A percentile compares a stretch with the other conserved stretches of the same genome.
phyloP scores from a whole-genome alignment of 2,113 vertebrate species.

The Phylloscopus whistleri region DNA sequence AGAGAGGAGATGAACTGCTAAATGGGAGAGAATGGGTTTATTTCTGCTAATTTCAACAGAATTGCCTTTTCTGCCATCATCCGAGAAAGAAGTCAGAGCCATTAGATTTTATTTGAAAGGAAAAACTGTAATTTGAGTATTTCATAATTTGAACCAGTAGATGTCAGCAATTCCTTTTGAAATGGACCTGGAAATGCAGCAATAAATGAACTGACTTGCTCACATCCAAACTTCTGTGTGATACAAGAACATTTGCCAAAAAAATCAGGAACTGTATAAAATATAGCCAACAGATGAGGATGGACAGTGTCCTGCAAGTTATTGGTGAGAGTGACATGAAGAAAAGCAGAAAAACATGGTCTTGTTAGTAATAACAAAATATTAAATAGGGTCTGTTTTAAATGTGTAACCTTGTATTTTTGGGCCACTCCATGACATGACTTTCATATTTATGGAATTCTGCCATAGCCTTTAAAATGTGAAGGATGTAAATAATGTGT shows the following conservation, averaged over 20 bases:
- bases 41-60: slow-evolving; percentile 26
- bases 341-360: neutral
- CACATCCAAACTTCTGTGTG: neutral
- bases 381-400: neutral
- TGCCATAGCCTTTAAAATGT: neutral
- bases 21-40: neutral
- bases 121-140: neutral
- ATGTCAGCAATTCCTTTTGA: slow-evolving; percentile 70
- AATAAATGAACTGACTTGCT: neutral
- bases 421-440: neutral
- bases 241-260: neutral
- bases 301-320: neutral
- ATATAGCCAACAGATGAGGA: neutral
- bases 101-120: neutral
- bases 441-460: neutral
- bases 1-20: neutral
- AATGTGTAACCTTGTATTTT: neutral
- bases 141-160: slow-evolving; percentile 47
- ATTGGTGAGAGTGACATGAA: neutral
- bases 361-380: neutral
- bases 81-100: neutral
- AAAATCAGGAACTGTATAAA: neutral
- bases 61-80: neutral
- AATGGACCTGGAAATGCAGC: neutral
- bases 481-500: neutral